Evolutionary conservation across 2,888 invertebrate genomes (phyloP).

Genomic region (Hermaeophaga mercurialis): DNA sequence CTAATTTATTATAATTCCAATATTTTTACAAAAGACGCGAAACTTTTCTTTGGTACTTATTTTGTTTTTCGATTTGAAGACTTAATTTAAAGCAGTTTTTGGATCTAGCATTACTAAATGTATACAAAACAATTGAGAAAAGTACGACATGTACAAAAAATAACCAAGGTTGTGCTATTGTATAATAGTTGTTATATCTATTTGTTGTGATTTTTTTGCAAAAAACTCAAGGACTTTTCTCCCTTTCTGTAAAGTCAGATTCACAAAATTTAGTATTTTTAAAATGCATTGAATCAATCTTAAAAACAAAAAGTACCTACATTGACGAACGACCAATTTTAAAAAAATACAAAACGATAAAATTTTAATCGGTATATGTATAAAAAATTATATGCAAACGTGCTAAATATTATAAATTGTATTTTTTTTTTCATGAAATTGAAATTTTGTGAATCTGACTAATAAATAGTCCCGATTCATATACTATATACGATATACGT

Average conservation of each 20-base stretch:
- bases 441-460: conserved; percentile 12
- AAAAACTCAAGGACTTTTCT: conserved; percentile 46
- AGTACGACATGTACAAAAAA: conserved; percentile 54
- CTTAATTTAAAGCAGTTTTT: conserved; percentile 20
- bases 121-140: conserved; percentile 48
- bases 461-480: too few species aligned
- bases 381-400: too few species aligned
- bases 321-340: too few species aligned
- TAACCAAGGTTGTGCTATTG: conserved; percentile 61
- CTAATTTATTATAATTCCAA: too few species aligned
- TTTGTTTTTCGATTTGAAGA: too few species aligned
- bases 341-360: too few species aligned
- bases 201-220: conserved; percentile 60
- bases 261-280: background rate
- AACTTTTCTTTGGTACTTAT: too few species aligned
- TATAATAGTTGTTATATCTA: conserved; percentile 60
- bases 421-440: background rate
- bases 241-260: conserved; percentile 20
- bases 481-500: conserved; percentile 58
- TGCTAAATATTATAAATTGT: background rate
- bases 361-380: background rate
- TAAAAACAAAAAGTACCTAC: too few species aligned
- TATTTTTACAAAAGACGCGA: too few species aligned
- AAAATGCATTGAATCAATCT: too few species aligned
- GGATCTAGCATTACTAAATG: conserved; percentile 47